Evolutionary conservation across 2,888 invertebrate genomes (phyloP).

Genomic region (Frankliniella intonsa): DNA sequence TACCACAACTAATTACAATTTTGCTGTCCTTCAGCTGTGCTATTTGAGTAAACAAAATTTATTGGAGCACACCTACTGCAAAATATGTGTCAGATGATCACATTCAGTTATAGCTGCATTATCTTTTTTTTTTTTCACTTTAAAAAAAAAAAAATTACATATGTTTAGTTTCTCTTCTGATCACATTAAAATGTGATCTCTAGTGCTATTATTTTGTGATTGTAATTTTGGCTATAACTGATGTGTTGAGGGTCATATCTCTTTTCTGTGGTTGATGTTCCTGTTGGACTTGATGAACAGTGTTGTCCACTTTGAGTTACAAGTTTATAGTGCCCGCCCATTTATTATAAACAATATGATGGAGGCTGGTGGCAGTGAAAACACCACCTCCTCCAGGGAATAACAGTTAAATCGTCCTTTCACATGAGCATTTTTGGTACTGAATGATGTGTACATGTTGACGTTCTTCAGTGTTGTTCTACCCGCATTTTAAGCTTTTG

Average conservation of each 20-base stretch:
- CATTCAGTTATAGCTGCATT: no score
- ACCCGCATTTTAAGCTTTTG: conserved; percentile 21
- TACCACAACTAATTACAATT: background rate
- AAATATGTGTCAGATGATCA: no score
- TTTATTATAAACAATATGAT: background rate
- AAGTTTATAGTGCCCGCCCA: background rate
- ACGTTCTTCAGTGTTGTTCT: conserved; percentile 5
- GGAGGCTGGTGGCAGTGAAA: background rate
- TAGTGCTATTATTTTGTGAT: background rate
- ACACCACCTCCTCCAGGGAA: background rate
- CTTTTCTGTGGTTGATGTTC: background rate
- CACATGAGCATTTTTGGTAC: conserved; percentile 8
- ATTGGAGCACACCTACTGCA: no score
- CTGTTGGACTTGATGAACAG: background rate
- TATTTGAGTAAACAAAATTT: background rate
- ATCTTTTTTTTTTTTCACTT: no score
- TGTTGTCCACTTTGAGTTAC: background rate
- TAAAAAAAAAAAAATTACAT: no score
- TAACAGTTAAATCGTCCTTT: conserved; percentile 3
- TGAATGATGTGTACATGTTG: conserved; percentile 14
- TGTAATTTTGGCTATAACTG: no score
- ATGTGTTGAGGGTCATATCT: no score
- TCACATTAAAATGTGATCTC: background rate
- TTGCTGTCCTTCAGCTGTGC: background rate
- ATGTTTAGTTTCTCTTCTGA: no score